Evolutionary conservation across 2,113 vertebrate species (phyloP).

Genomic region (Scolopax mira): DNA sequence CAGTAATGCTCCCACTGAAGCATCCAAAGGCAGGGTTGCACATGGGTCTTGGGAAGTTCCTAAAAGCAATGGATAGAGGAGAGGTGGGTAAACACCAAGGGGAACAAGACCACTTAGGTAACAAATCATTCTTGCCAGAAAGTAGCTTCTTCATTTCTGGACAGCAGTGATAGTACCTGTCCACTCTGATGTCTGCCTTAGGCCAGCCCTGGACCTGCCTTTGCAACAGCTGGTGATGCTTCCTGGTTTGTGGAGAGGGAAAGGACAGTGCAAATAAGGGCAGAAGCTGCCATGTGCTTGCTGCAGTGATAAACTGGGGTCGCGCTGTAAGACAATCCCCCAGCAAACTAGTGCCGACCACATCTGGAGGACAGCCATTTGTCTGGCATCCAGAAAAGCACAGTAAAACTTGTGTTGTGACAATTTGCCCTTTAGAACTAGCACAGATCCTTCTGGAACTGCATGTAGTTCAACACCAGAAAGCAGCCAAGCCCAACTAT

Average conservation of each 20-base stretch:
- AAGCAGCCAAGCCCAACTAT: neutral
- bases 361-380: neutral
- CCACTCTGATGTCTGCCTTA: neutral
- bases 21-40: neutral
- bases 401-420: neutral
- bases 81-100: neutral
- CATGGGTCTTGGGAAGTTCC: neutral
- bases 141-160: neutral
- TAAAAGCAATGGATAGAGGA: neutral
- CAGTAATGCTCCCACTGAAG: neutral
- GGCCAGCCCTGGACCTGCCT: neutral
- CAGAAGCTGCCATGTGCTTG: neutral
- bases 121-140: neutral
- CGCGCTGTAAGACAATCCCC: neutral
- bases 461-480: neutral
- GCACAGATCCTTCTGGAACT: neutral
- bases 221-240: neutral
- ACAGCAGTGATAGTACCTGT: neutral
- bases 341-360: neutral
- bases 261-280: neutral
- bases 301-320: neutral
- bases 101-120: neutral
- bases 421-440: constrained; percentile 9
- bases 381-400: constrained; percentile 17
- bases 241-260: neutral